These are phyloP conservation scores for Cryptocephalus moraei DNA, from an alignment of 2,888 invertebrate species.

Conservation along the genomic window DNA sequence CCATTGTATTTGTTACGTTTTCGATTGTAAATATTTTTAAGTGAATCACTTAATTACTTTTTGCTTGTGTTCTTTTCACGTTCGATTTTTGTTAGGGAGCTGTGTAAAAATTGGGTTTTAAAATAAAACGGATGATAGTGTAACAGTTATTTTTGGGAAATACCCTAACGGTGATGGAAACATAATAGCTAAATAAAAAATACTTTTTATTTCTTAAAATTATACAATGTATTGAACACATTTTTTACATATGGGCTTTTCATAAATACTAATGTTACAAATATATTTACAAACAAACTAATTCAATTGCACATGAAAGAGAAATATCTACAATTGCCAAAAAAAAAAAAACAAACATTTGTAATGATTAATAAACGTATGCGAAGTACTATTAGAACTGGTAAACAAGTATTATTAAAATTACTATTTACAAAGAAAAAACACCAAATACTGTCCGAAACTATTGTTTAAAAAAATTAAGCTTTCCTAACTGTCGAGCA, in stretches of 20 bases:
- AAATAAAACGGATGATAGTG: constrained; percentile 41
- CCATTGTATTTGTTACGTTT: constrained; percentile 39
- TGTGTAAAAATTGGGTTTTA: constrained; percentile 42
- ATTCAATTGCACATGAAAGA: constrained; percentile 8
- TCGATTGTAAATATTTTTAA: constrained; percentile 42
- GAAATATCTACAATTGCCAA: constrained; percentile 4
- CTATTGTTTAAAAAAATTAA: too few relatives aligned
- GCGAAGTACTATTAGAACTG: too few relatives aligned
- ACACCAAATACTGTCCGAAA: too few relatives aligned
- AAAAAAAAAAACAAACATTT: too few relatives aligned
- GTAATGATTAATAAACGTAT: too few relatives aligned
- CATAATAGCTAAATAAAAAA: too few relatives aligned
- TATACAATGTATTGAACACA: constrained; percentile 21
- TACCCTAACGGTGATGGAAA: too few relatives aligned
- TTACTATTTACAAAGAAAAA: too few relatives aligned
- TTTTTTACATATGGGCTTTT: constrained; percentile 19
- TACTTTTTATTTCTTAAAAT: constrained; percentile 9
- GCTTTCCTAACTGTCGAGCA: too few relatives aligned
- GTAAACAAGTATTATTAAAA: too few relatives aligned
- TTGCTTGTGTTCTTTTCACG: constrained; percentile 38
- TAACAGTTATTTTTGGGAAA: constrained; percentile 12
- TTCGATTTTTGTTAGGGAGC: constrained; percentile 40
- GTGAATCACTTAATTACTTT: constrained; percentile 38
- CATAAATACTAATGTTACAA: constrained; percentile 19
- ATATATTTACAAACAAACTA: constrained; percentile 17